Conservation (phyloP, 2,888 invertebrate genomes). For the Agrochola macilenta region DNA sequence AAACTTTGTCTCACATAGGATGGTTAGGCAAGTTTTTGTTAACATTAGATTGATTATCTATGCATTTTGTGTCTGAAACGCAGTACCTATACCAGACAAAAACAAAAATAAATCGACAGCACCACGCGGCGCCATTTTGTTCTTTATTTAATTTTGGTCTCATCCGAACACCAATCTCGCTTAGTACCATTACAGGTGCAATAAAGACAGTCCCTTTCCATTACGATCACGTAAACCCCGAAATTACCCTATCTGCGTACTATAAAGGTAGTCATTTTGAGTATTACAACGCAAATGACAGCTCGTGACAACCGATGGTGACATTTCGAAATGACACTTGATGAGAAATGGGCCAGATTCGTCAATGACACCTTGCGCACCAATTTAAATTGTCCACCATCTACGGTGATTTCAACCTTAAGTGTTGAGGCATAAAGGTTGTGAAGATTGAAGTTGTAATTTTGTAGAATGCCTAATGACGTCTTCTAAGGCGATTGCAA, state of each 20-base stretch:
- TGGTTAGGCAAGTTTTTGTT: neutral
- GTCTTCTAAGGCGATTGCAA: conserved; percentile 69
- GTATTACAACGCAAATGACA: conserved; percentile 45
- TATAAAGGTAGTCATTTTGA: conserved; percentile 30
- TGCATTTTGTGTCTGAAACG: neutral
- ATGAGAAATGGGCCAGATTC: conserved; percentile 77
- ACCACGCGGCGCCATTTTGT: neutral
- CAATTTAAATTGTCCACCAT: neutral
- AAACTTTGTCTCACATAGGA: neutral
- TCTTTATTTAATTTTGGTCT: neutral
- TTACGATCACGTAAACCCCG: conserved; percentile 19
- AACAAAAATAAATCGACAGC: neutral
- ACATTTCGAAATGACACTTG: conserved; percentile 72
- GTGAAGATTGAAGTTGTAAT: neutral
- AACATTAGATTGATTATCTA: neutral
- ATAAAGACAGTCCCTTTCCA: conserved; percentile 6
- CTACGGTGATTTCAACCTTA: conserved; percentile 47
- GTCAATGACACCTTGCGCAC: conserved; percentile 72
- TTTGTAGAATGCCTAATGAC: conserved; percentile 69
- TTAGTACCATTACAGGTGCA: neutral
- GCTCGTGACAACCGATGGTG: conserved; percentile 48
- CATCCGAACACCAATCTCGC: neutral
- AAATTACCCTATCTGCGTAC: conserved; percentile 34
- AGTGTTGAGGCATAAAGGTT: neutral
- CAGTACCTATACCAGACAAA: neutral